Conservation (phyloP, 2,888 invertebrate genomes). For the Crioceris asparagi region DNA sequence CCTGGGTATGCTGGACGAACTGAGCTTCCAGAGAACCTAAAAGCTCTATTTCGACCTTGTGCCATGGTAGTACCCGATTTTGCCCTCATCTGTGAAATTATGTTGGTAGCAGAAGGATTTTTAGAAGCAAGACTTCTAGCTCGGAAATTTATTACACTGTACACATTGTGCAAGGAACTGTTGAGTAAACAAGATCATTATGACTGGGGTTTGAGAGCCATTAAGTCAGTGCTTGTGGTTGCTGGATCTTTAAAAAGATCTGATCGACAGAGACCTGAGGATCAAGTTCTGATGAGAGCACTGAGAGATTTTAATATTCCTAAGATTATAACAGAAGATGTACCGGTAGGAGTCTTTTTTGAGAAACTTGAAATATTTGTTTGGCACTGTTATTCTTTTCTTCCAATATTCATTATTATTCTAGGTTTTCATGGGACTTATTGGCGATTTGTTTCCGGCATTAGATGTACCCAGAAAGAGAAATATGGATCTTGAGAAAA, state of each 20-base stretch:
- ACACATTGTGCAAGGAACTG: slow-evolving; percentile 80
- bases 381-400: neutral
- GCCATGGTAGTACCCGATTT: slow-evolving; percentile 98
- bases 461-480: slow-evolving; percentile 84
- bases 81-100: slow-evolving; percentile 91
- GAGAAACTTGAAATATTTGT: neutral
- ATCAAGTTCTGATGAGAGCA: slow-evolving; percentile 90
- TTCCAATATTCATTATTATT: neutral
- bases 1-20: slow-evolving; percentile 91
- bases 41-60: slow-evolving; percentile 72
- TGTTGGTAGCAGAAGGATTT: slow-evolving; percentile 81
- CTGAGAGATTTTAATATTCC: slow-evolving; percentile 89
- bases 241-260: slow-evolving; percentile 82
- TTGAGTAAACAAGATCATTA: slow-evolving; percentile 77
- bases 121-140: slow-evolving; percentile 83
- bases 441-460: slow-evolving; percentile 86
- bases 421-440: slow-evolving; percentile 78
- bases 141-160: slow-evolving; percentile 87
- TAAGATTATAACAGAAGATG: slow-evolving; percentile 87
- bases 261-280: slow-evolving; percentile 70
- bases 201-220: slow-evolving; percentile 92
- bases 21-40: slow-evolving; percentile 74
- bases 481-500: slow-evolving; percentile 73
- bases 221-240: slow-evolving; percentile 90
- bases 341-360: slow-evolving; percentile 43